Base-by-base conservation (phyloP, 2,888 invertebrate species). In the Elysia crispata region DNA sequence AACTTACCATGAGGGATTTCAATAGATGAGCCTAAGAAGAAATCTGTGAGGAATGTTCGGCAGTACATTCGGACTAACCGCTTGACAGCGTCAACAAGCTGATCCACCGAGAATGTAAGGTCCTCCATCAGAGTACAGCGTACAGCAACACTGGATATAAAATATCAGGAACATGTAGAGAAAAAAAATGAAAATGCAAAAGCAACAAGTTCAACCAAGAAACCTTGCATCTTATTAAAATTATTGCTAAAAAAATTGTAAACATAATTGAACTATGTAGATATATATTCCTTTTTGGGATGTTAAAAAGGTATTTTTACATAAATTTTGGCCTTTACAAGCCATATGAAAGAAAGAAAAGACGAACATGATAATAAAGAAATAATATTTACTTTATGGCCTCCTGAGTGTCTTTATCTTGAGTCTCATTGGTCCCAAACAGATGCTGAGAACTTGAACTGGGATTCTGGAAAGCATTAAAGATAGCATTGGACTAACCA, bases 11-110 rank as follows among this genome's bases (percentile, higher is more conserved):
- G 81, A 1, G 83, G 83, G 41, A 86, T 84, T 18, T 81, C 84
- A 20, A 85, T 77, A 8, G 85, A 80, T 15, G 84, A 83, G 13
- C 87, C 88, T 41, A 89, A 83, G 62, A 88, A 84, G 85, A 91
- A 91, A 80, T 91, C 91, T 18, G 90, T 91, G 82, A 96, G 94
- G 88, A 97, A 95, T 0, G 96, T 95, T 86, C 96, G 95, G 74
- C 96, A 95, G 92, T 97, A 98, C 85, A 97, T 95, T 87, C 96
- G 95, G 3, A 98, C 94, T 5, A 98, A 93, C 83, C 95, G 95
- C 79, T 96, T 95, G 69, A 97, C 95, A 0, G 97, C 95, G 89
- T 95, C 88, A 15, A 89, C 86, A 49, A 91, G 85, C 33, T 89
- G 88, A 33, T 92, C 92, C 77, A 92, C 82, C 13, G 87, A 88